These are phyloP conservation scores for Scyliorhinus canicula DNA, from an alignment of 2,797 vertebrate genomes.

Conservation along the genomic window DNA sequence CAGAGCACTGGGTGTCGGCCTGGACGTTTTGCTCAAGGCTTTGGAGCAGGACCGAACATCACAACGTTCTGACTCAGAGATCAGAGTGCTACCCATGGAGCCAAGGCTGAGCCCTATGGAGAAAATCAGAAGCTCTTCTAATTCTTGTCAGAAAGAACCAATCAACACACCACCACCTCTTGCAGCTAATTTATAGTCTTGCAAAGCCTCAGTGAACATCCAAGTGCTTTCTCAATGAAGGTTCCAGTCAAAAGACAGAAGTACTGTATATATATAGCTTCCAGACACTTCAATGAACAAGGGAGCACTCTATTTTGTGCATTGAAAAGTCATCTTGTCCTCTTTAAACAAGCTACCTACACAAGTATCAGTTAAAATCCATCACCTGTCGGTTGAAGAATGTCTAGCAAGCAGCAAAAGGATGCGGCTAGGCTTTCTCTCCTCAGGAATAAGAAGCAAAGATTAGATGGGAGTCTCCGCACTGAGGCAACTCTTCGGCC, in stretches of 20 bases:
- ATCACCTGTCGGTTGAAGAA: background rate
- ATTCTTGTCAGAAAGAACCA: background rate
- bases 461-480: background rate
- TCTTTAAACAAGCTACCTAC: background rate
- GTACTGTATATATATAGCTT: background rate
- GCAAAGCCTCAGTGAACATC: background rate
- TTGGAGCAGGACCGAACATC: background rate
- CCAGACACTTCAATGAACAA: background rate
- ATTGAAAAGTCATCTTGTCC: background rate
- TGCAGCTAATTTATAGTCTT: background rate
- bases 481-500: background rate
- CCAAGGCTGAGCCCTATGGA: background rate
- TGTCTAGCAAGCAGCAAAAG: background rate
- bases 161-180: background rate
- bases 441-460: background rate
- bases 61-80: background rate
- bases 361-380: background rate
- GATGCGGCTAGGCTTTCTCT: background rate
- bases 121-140: background rate
- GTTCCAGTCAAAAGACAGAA: background rate
- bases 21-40: background rate
- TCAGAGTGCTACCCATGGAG: background rate
- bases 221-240: background rate
- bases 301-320: background rate
- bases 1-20: background rate